Conservation (phyloP, 2,113 vertebrate species). For the Bombycilla garrulus region DNA sequence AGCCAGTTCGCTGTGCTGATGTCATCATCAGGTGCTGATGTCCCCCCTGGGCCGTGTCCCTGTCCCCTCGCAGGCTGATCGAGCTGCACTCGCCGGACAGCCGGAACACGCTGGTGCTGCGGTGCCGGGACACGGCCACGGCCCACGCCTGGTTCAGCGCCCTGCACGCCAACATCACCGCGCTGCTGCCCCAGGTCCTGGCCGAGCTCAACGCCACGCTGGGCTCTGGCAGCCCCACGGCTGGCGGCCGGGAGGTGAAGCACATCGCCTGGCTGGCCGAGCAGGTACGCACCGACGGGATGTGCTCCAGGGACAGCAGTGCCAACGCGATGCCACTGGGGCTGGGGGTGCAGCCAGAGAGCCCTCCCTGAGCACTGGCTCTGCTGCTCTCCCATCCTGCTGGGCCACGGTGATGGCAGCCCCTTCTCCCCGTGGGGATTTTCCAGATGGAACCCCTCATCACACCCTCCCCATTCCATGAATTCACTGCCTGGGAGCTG, state of each 20-base stretch:
- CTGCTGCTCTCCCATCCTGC: neutral
- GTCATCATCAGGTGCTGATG: fast-evolving
- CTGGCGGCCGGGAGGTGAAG: slow-evolving; percentile 83
- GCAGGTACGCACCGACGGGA: slow-evolving; percentile 75
- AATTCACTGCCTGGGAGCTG: neutral
- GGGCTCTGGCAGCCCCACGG: slow-evolving; percentile 68
- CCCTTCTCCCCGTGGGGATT: neutral
- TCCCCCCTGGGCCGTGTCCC: neutral
- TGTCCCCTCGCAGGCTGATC: slow-evolving; percentile 79
- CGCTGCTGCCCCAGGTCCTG: slow-evolving; percentile 91
- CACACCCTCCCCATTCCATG: neutral
- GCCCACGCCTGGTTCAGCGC: slow-evolving; percentile 94
- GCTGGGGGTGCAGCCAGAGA: neutral
- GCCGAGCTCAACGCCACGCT: slow-evolving; percentile 89
- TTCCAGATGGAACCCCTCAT: neutral
- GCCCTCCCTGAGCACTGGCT: neutral
- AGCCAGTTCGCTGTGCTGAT: neutral
- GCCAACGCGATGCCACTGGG: fast-evolving
- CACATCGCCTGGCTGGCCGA: slow-evolving; percentile 95
- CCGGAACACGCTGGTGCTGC: slow-evolving; percentile 89
- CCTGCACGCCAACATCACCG: slow-evolving; percentile 90
- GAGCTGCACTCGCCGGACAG: slow-evolving; percentile 95
- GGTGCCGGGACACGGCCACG: slow-evolving; percentile 87
- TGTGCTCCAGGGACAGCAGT: neutral
- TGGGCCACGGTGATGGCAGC: fast-evolving